Percentiles rank a stretch among this genome's conserved stretches.
phyloP scores from a whole-genome alignment of 2,888 invertebrate species.

The Oscheius myriophilus region DNA sequence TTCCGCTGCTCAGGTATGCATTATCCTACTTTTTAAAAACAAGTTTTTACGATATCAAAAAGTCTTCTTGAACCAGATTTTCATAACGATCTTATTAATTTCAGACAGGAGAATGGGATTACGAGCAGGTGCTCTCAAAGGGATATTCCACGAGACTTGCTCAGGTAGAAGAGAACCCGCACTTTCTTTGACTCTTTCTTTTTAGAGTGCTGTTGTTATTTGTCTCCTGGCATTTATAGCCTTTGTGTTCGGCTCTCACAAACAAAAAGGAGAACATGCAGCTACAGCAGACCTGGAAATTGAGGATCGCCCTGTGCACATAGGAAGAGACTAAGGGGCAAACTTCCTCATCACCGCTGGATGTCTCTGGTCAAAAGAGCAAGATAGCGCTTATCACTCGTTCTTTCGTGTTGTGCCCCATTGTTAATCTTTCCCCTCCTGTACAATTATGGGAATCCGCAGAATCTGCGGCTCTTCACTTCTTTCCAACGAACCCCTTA shows the following conservation, averaged over 20 bases:
- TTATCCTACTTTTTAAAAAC: no score
- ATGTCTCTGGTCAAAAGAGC: neutral
- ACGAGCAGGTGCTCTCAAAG: constrained; percentile 49
- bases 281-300: constrained; percentile 69
- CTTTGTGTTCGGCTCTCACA: constrained; percentile 62
- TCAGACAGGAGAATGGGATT: constrained; percentile 58
- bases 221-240: constrained; percentile 54
- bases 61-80: neutral
- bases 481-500: neutral
- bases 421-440: neutral
- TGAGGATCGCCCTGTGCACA: constrained; percentile 64
- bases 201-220: constrained; percentile 45
- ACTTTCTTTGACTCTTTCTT: neutral
- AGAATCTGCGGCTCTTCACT: no score
- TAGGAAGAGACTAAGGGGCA: constrained; percentile 43
- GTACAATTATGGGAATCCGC: no score
- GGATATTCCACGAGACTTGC: constrained; percentile 50
- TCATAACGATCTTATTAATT: constrained; percentile 7
- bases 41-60: constrained; percentile 1
- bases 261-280: constrained; percentile 67
- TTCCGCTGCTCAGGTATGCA: constrained; percentile 32
- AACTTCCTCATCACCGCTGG: neutral
- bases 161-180: constrained; percentile 22
- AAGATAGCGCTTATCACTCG: neutral
- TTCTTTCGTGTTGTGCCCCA: constrained; percentile 23